Percentiles rank a stretch among this genome's conserved stretches.
Conservation (phyloP, 2,113 vertebrate species). For the Eclectus roratus region DNA sequence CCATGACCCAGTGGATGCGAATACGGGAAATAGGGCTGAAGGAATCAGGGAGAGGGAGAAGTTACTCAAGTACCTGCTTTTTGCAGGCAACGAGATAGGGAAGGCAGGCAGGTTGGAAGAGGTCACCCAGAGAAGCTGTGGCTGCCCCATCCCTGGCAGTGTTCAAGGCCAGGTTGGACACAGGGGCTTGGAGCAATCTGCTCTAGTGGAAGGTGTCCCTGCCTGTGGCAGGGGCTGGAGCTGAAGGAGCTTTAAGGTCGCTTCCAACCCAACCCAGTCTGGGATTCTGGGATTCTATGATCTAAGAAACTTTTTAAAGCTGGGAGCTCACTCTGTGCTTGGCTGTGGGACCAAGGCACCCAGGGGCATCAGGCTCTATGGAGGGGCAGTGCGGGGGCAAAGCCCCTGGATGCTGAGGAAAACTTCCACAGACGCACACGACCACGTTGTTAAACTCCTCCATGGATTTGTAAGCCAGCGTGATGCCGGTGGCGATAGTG, state of each 20-base stretch:
- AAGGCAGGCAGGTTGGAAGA: neutral
- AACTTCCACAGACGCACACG: rapidly evolving
- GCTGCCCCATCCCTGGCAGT: neutral
- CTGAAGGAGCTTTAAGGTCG: neutral
- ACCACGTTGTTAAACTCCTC: neutral
- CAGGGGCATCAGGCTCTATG: neutral
- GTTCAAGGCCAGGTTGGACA: neutral
- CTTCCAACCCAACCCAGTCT: neutral
- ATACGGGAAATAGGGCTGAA: rapidly evolving
- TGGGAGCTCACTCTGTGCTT: rapidly evolving
- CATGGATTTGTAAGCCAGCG: conserved; percentile 18
- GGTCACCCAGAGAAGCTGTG: neutral
- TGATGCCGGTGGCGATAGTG: neutral
- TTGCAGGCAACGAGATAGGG: neutral
- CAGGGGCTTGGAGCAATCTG: neutral
- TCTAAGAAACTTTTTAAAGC: neutral
- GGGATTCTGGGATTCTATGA: neutral
- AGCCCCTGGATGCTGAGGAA: neutral
- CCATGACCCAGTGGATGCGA: neutral
- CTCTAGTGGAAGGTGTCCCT: neutral
- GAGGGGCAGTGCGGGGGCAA: rapidly evolving
- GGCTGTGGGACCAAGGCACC: neutral
- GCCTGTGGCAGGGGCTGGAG: neutral
- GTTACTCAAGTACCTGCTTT: neutral
- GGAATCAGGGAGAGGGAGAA: neutral